Percentiles rank a stretch among this genome's conserved stretches.
These are phyloP conservation scores for Sympetrum striolatum DNA, from an alignment of 2,888 invertebrate genomes.

Conservation along the genomic window DNA sequence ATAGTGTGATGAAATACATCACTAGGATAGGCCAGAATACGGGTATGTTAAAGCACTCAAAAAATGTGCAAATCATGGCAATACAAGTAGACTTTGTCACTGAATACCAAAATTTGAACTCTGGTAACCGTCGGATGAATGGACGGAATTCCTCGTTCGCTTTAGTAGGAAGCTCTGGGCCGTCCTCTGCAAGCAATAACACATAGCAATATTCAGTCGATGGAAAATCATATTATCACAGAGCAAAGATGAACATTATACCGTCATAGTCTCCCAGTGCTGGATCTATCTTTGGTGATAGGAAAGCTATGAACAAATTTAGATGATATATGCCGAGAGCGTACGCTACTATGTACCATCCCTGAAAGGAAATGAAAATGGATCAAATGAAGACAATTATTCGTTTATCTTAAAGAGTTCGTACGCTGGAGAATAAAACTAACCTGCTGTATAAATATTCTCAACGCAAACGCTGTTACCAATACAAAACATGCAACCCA, in stretches of 20 bases:
- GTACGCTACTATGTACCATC: constrained; percentile 99
- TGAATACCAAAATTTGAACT: constrained; percentile 99
- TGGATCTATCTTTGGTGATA: constrained; percentile 99
- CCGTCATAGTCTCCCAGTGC: constrained; percentile 69
- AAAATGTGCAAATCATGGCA: constrained; percentile 91
- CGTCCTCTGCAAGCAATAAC: constrained; percentile 68
- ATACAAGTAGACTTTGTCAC: constrained; percentile 92
- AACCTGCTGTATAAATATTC: constrained; percentile 42
- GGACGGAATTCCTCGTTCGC: constrained; percentile 98
- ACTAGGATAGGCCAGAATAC: constrained; percentile 99
- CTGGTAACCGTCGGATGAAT: constrained; percentile 93
- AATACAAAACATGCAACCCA: constrained; percentile 44
- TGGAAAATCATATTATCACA: constrained; percentile 36
- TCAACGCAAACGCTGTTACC: constrained; percentile 3
- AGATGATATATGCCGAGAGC: constrained; percentile 98
- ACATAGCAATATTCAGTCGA: not conserved
- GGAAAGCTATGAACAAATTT: constrained; percentile 99
- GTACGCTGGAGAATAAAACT: not conserved
- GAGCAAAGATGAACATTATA: constrained; percentile 46
- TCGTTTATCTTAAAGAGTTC: not conserved
- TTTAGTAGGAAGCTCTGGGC: constrained; percentile 93
- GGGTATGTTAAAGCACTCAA: constrained; percentile 98
- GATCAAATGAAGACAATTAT: constrained; percentile 42
- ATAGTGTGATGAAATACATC: constrained; percentile 98
- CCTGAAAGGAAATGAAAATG: constrained; percentile 68